These are phyloP conservation scores for Rhagoletis pomonella DNA, from an alignment of 1,140 invertebrate genomes.

Conservation along the genomic window DNA sequence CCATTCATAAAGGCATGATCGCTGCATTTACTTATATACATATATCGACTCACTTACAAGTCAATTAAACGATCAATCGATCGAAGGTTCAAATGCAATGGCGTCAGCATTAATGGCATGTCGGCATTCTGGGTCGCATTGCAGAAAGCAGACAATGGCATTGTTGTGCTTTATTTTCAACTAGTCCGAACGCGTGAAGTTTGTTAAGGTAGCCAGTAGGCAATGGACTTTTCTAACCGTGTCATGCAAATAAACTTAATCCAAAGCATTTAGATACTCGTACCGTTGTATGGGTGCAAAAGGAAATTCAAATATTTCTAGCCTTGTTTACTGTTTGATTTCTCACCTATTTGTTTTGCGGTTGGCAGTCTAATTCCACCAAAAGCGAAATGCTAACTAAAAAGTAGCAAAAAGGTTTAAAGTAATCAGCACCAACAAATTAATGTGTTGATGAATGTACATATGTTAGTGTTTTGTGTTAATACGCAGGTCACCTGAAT, in stretches of 20 bases:
- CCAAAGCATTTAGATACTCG: too few relatives aligned
- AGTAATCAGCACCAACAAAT: not conserved
- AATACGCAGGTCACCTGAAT: not conserved
- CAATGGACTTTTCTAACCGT: not conserved
- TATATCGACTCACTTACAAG: not conserved
- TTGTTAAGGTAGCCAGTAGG: not conserved
- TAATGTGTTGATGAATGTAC: too few relatives aligned
- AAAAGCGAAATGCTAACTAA: not conserved
- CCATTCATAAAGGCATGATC: not conserved
- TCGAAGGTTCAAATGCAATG: not conserved
- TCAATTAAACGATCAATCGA: slow-evolving; percentile 36
- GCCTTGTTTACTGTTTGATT: not conserved
- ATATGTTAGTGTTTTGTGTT: not conserved
- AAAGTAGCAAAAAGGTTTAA: not conserved
- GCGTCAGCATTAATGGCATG: not conserved
- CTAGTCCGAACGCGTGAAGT: not conserved
- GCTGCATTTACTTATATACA: not conserved
- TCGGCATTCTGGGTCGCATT: slow-evolving; percentile 3
- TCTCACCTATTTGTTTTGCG: not conserved
- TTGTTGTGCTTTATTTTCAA: not conserved
- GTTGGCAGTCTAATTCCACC: not conserved
- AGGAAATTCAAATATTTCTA: not conserved
- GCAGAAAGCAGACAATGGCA: not conserved
- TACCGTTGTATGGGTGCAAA: too few relatives aligned
- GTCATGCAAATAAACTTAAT: not conserved